A percentile compares a stretch with the other conserved stretches of the same genome.
phyloP scores from a whole-genome alignment of 2,888 invertebrate species.

The Acronicta psi region DNA sequence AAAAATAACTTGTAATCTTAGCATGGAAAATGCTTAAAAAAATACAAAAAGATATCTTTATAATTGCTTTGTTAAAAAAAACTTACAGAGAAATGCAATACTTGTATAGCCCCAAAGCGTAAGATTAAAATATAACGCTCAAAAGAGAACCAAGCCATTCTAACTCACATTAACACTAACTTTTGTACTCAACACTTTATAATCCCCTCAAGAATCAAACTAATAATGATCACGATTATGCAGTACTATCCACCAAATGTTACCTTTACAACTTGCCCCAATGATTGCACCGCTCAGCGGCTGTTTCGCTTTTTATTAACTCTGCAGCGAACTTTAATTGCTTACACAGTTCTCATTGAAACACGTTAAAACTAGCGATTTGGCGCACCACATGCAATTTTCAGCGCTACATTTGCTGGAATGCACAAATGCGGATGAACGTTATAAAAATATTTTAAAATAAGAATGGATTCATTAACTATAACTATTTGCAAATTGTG shows the following conservation, averaged over 20 bases:
- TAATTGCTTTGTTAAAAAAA: no score
- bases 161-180: slow-evolving; percentile 15
- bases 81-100: no score
- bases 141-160: slow-evolving; percentile 16
- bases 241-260: slow-evolving; percentile 32
- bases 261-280: slow-evolving; percentile 33
- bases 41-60: no score
- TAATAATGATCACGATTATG: slow-evolving; percentile 26
- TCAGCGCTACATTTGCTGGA: slow-evolving; percentile 47
- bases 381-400: slow-evolving; percentile 53
- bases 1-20: no score
- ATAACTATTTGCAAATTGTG: no score
- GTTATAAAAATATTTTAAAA: slow-evolving; percentile 32
- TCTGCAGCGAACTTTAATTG: slow-evolving; percentile 52
- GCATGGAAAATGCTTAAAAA: no score
- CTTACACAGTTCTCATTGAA: slow-evolving; percentile 44
- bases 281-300: slow-evolving; percentile 29
- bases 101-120: neutral
- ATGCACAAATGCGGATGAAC: slow-evolving; percentile 40
- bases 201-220: slow-evolving; percentile 34
- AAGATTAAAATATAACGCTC: neutral
- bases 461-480: slow-evolving; percentile 9
- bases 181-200: slow-evolving; percentile 9
- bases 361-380: slow-evolving; percentile 53
- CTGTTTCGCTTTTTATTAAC: slow-evolving; percentile 53